Conservation (phyloP, 2,888 invertebrate species). For the Ptycholaimellus sp. region DNA sequence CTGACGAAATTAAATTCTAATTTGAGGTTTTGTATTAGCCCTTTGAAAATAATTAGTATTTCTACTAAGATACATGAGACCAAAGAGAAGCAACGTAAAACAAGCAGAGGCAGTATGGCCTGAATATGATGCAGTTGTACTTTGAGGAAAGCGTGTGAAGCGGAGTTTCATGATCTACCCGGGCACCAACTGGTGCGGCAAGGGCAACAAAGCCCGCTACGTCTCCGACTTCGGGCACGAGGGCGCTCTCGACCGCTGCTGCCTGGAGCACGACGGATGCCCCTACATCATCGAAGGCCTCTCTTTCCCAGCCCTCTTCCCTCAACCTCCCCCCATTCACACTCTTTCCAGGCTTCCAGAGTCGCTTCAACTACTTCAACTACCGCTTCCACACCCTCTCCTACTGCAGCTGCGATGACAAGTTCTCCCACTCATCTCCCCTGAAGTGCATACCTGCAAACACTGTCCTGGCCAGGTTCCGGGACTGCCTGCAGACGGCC, state of each 20-base stretch:
- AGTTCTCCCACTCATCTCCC: neutral
- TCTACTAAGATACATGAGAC: no score
- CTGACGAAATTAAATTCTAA: no score
- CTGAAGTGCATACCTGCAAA: neutral
- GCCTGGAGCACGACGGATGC: slow-evolving; percentile 3
- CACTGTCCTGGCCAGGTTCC: slow-evolving; percentile 44
- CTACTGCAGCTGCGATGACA: slow-evolving; percentile 1
- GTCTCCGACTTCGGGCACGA: neutral
- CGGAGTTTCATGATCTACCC: neutral
- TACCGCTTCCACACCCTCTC: slow-evolving; percentile 1
- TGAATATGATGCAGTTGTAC: no score
- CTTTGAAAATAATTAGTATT: no score
- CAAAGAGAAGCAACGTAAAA: no score
- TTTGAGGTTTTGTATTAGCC: no score
- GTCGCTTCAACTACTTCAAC: slow-evolving; percentile 2
- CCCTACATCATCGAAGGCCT: slow-evolving; percentile 3
- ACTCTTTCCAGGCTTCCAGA: no score
- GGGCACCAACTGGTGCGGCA: neutral
- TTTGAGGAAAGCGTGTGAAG: no score
- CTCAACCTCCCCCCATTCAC: no score
- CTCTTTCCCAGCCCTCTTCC: neutral
- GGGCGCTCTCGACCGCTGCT: neutral
- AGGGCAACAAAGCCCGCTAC: neutral
- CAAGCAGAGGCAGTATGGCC: no score
- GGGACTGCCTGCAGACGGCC: slow-evolving; percentile 66